Base-by-base conservation (phyloP, 92 coral and sea anemone species). In the Palythoa grandiflora region DNA sequence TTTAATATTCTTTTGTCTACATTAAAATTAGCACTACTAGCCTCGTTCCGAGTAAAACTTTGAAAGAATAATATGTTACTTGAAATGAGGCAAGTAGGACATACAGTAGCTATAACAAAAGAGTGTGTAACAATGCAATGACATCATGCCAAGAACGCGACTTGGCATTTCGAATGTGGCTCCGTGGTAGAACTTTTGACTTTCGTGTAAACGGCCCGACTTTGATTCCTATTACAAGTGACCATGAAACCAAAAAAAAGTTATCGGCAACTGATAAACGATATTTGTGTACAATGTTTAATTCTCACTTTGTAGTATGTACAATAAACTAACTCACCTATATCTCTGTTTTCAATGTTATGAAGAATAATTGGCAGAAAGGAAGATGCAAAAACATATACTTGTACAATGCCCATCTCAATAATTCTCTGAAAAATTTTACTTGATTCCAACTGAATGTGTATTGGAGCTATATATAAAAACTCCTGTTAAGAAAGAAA, bases 301-400 rank as follows among this genome's bases (percentile, higher is more conserved):
- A 15, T 57, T 57, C 50, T 44, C 50, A 44, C 11, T 17, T 4
- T n/a, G 72, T 3, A 71, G 17, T 71, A 35, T 71, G 38, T 71
- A 9, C 1, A 17, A 17, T 63, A 20, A 63, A 17, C 20, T 11
- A 11, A 57, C 94, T 75, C 76, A 97, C 99, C 96, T 59, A 81
- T 80, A 84, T 97, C 99, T 87, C 92, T 95, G 90, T 88, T 92
- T 77, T 94, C 97, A 78, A 97, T 73, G 78, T 95, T 97, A 91
- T 94, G 98, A 66, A 97, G 90, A 54, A 95, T 89, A 53, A 96
- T 95, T 68, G 99, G 94, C 50, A 97, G 90, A 83, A 97, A 91
- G 9, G 99, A 95, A 17, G 98, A 95, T 59, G 99, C 91, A 88
- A 93, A 97, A 73, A 96, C 94, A 89, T 97, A 97, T 8, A 92